Evolutionary conservation across 2,888 invertebrate species (phyloP).

Genomic region (Helleia helle): DNA sequence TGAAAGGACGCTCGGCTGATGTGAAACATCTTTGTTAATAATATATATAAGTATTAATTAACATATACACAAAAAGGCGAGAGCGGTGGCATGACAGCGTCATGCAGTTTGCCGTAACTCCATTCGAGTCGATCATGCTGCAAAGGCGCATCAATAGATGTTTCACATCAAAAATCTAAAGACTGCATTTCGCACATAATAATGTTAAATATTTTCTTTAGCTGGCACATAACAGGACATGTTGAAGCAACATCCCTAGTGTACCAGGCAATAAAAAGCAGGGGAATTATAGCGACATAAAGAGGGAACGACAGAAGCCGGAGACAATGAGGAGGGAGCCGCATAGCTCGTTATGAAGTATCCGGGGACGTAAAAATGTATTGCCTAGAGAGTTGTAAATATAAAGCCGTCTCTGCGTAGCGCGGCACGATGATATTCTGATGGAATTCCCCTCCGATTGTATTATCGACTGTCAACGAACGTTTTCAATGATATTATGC

Average conservation of each 20-base stretch:
- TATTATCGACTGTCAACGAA: background rate
- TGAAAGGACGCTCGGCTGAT: no score
- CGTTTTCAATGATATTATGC: background rate
- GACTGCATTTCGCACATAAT: no score
- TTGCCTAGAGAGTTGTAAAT: background rate
- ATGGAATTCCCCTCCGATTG: background rate
- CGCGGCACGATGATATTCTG: background rate
- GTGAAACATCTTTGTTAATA: no score
- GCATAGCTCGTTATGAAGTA: slow-evolving; percentile 5
- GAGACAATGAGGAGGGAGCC: slow-evolving; percentile 6
- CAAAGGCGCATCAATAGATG: no score
- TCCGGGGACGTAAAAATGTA: slow-evolving; percentile 7
- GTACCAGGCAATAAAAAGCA: slow-evolving; percentile 29
- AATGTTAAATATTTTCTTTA: background rate
- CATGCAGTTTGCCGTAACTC: no score
- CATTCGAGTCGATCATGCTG: no score
- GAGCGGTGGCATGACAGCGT: no score
- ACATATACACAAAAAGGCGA: no score
- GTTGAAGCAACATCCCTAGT: background rate
- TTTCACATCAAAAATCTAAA: no score
- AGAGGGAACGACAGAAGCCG: slow-evolving; percentile 5
- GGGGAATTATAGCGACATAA: slow-evolving; percentile 41
- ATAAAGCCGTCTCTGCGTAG: slow-evolving; percentile 1
- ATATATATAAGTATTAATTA: no score
- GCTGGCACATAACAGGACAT: background rate